phyloP scores from a whole-genome alignment of 2,113 vertebrate genomes.

The Speoplatyrhinus poulsoni region DNA sequence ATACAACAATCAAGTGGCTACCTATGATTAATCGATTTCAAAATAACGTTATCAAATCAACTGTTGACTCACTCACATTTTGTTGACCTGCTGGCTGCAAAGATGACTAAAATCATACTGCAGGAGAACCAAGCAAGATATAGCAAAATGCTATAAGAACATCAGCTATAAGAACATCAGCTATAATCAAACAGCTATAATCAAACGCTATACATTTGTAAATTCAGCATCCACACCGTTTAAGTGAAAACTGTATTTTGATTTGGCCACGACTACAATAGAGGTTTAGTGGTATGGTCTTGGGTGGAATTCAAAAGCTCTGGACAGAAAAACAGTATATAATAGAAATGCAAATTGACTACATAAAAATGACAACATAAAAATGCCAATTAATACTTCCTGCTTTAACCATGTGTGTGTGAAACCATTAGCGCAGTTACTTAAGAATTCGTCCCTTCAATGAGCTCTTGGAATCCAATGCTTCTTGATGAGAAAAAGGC shows the following conservation, averaged over 20 bases:
- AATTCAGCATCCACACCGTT: neutral
- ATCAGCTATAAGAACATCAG: neutral
- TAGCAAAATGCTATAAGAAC: neutral
- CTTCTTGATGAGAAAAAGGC: slow-evolving; percentile 5
- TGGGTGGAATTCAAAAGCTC: slow-evolving; percentile 22
- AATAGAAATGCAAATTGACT: slow-evolving; percentile 9
- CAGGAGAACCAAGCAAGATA: neutral
- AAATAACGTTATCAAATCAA: slow-evolving; percentile 17
- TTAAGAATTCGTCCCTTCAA: slow-evolving; percentile 8
- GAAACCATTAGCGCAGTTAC: slow-evolving; percentile 30
- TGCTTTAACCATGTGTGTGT: slow-evolving; percentile 34
- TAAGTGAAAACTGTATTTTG: neutral
- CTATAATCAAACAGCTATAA: neutral
- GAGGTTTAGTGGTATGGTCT: too few species aligned
- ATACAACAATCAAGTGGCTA: neutral
- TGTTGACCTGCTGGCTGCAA: slow-evolving; percentile 26
- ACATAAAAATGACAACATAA: neutral
- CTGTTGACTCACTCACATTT: slow-evolving; percentile 33
- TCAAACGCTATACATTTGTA: neutral
- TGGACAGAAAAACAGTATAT: slow-evolving; percentile 34
- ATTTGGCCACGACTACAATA: slow-evolving; percentile 4
- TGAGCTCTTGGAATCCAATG: slow-evolving; percentile 7
- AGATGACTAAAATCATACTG: slow-evolving; percentile 26
- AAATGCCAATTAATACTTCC: slow-evolving; percentile 49
- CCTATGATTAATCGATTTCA: slow-evolving; percentile 8